Evolutionary conservation across 2,888 invertebrate species (phyloP), one percentile per base, ranked within the genome.

Genomic region (Epistrophella euchroma): DNA sequence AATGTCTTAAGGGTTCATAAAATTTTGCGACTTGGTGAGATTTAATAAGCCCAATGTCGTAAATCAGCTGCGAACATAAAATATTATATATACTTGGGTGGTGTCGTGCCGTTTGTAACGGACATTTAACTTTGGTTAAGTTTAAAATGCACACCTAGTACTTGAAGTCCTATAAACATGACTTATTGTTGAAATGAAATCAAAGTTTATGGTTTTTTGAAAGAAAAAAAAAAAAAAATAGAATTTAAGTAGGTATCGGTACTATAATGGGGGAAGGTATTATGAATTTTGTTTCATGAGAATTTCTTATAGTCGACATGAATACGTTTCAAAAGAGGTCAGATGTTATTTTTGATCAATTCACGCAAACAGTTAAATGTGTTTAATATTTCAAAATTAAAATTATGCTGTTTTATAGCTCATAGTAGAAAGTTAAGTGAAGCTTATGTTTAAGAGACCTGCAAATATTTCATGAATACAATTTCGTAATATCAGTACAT

Each of bases 51-150:
- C 40, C 32, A 66, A 47, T 17, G 66, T 35, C 32, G 47, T 66
- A 66, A 66, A 66, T 66, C 66, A 66, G 66, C 35, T 66, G 47
- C 66, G 6, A 66, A 66, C 66, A 47, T 66, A 47, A 66, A 66
- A 66, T 66, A 47, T 47, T 66, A 37, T 1, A 9, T 17, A 9
- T 11, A 50, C 15, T 13, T 25, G 15, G 25, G 52, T 52, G 56
- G 32, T 58, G 11, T 19, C 2, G 22, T 37, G 60, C 28, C 32
- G 64, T 45, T 45, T 17, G 45, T 66, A 32, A 66, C 32, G 45
- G 66, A 13, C 32, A 66, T 64, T 64, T 64, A 32, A 64, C 64
- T 28, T 43, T 28, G 37, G 37, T 43, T 62, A 43, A 28, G 43
- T 22, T 62, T 35, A 45, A 47, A 66, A 66, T 64, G 45, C 64